Base-by-base conservation (phyloP, 2,888 invertebrate species). In the Melieria crassipennis region DNA sequence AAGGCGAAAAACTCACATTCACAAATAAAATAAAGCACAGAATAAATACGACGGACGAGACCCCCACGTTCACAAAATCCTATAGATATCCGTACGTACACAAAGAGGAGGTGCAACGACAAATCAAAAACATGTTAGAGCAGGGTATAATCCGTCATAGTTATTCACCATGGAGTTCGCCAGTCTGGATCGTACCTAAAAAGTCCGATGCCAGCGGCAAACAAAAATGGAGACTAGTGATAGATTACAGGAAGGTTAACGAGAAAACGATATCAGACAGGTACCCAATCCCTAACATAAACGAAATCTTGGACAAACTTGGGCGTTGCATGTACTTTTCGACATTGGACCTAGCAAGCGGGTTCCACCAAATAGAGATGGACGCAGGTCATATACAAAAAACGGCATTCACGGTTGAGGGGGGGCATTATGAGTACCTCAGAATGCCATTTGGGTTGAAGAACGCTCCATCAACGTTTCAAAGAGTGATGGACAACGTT, bases 321-420 rank as follows among this genome's bases (percentile, higher is more conserved):
- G 62, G 45, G 9, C 43, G 46, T 43, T 62, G 46, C 46, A 42
- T 46, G 11, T 62, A 62, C 16, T 62, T 45, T n/a, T 45, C 62
- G 4, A 62, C 62, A 10, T 11, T 62, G 46, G 62, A 62, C 7
- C 10, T 45, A 11, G 62, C 10, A 30, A 16, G 73, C 46, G 83
- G 82, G 0, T 85, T 80, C 66, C 78, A 80, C 63, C 84, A 85
- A 72, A 80, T 84, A 5, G 78, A 78, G 30, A 69, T 84, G 56
- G 65, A 76, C n/a, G 10, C 52, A 11, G n/a, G 52, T 11, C 7
- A 60, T 60, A 43, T 16, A 13, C 11, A 13, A 60, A 60, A 60
- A 11, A 60, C 60, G 42, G 60, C 60, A 16, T 60, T 65, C 30
- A 43, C 65, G 10, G 65, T 65, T 30, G 65, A 55, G 16, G 65